phyloP scores from a whole-genome alignment of 2,888 invertebrate genomes.

The Tetheella fluctuosa region DNA sequence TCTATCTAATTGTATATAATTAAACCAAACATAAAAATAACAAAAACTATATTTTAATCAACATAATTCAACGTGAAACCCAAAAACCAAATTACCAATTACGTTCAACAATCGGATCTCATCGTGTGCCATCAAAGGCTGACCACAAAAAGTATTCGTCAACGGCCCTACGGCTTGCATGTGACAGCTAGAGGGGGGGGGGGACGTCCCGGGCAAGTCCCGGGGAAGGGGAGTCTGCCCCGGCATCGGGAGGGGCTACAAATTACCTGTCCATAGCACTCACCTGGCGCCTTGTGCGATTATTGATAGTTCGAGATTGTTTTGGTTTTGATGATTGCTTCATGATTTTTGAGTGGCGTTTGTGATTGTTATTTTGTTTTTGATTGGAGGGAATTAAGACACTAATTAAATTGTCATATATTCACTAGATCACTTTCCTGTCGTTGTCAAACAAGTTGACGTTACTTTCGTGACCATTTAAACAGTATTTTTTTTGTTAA shows the following conservation, averaged over 20 bases:
- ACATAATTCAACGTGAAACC: neutral
- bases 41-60: too few species aligned
- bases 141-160: constrained; percentile 32
- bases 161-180: constrained; percentile 23
- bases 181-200: constrained; percentile 30
- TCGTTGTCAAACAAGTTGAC: too few species aligned
- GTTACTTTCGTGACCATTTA: too few species aligned
- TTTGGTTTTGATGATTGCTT: neutral
- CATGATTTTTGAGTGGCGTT: constrained; percentile 12
- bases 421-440: too few species aligned
- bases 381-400: neutral
- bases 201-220: constrained; percentile 17
- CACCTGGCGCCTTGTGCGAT: constrained; percentile 57
- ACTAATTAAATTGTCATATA: too few species aligned
- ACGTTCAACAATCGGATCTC: constrained; percentile 29
- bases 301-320: constrained; percentile 15
- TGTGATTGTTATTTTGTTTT: too few species aligned
- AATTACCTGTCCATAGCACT: constrained; percentile 72
- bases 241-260: constrained; percentile 41
- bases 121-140: constrained; percentile 37
- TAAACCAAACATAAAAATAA: too few species aligned
- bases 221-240: constrained; percentile 10
- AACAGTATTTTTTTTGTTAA: too few species aligned
- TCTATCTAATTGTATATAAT: too few species aligned
- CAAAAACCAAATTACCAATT: constrained; percentile 26